A percentile compares a stretch with the other conserved stretches of the same genome.
Conservation (phyloP, 2,888 invertebrate species). For the Tetheella fluctuosa region DNA sequence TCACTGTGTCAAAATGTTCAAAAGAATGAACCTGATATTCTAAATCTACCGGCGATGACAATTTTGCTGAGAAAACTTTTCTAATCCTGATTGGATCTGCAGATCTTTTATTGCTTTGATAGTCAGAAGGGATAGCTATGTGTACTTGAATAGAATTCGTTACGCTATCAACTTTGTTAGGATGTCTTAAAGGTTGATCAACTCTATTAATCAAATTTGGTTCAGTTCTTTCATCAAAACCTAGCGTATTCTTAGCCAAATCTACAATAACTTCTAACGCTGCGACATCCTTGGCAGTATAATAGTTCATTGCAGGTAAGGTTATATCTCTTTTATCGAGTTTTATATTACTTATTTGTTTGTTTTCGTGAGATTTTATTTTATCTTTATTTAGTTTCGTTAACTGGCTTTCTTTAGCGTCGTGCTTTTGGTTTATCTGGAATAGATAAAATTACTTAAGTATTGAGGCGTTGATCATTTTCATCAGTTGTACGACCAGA, state of each 20-base stretch:
- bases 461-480: background rate
- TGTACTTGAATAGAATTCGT: constrained; percentile 66
- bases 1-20: constrained; percentile 35
- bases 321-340: constrained; percentile 39
- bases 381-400: background rate
- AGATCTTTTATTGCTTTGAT: constrained; percentile 43
- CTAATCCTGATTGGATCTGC: constrained; percentile 46
- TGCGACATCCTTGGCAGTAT: constrained; percentile 65
- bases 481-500: too few relatives aligned
- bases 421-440: constrained; percentile 10
- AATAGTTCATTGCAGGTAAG: constrained; percentile 27
- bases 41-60: constrained; percentile 66
- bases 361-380: background rate
- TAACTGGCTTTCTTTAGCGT: background rate
- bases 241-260: constrained; percentile 49
- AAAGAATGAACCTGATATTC: constrained; percentile 65
- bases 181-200: background rate
- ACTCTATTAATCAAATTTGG: background rate
- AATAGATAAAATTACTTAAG: background rate
- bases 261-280: constrained; percentile 67
- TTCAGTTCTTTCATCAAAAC: constrained; percentile 33
- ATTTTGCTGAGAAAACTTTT: constrained; percentile 64
- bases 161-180: constrained; percentile 17
- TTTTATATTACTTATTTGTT: constrained; percentile 18
- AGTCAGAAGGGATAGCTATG: constrained; percentile 57